Evolutionary conservation across 2,888 invertebrate genomes (phyloP), one percentile per base, ranked within the genome.

Genomic region (Zygaena filipendulae): DNA sequence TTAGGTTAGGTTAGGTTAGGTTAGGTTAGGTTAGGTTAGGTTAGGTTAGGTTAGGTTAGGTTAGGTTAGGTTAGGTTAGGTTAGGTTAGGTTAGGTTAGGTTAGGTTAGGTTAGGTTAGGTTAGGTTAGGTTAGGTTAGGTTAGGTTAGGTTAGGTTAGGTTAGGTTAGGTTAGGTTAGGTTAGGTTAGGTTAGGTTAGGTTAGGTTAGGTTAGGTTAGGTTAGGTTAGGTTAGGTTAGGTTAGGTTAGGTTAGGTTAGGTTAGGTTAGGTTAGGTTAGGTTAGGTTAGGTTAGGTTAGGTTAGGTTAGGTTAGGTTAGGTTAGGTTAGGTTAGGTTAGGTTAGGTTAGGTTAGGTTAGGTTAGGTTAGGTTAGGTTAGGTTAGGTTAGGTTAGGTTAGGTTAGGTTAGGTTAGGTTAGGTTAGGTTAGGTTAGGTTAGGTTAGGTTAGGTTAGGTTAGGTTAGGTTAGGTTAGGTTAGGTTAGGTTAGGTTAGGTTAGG

Each of bases 1-100:
- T 32, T 32, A 32, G 32, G 32, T 29, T 32, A 32, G 28, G 32
- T 32, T 22, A 29, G 34, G 37, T 37, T 34, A 37, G 37, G 37
- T 37, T 31, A 37, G 37, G 37, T 37, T 34, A 37, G 37, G 36
- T 36, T 36, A 36, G 36, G 37, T 36, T 36, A 36, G 33, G 36
- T 36, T 33, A 36, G 35, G 24, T 22, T 22, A 22, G 22, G 22
- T 22, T 22, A 22, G 28, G 35, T 35, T 31, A 35, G 35, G 32
- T 35, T 31, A 35, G 35, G 35, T 35, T 35, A 35, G 27, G 27
- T 27, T 27, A 27, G 27, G 27, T 27, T 27, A 27, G 27, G 27
- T 27, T 27, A 27, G 27, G 27, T 27, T 27, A 27, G 27, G 27
- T 27, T 27, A 27, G 27, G 21, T 27, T 20, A 20, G 27, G 9